These are phyloP conservation scores for Pseudomugil gertrudae DNA, from an alignment of 2,797 vertebrate species.

Conservation along the genomic window DNA sequence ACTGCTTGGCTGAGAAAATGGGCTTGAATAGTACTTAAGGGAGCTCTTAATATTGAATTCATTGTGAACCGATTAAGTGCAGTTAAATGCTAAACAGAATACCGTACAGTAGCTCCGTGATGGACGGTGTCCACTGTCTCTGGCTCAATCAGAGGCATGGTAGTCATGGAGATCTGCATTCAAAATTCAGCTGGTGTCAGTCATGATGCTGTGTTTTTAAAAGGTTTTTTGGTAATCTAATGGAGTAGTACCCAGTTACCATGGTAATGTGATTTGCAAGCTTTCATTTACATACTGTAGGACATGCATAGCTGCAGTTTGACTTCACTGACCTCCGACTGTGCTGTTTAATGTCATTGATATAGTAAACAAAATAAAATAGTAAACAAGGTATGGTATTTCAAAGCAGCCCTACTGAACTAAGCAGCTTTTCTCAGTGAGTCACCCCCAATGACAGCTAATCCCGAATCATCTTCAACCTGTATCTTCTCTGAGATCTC, in stretches of 20 bases:
- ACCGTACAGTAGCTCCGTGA: slow-evolving; percentile 22
- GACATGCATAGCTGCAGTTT: too few species aligned
- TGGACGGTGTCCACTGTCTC: slow-evolving; percentile 4
- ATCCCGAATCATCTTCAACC: too few species aligned
- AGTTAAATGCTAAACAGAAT: slow-evolving; percentile 71
- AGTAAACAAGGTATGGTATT: too few species aligned
- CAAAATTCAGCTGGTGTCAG: background rate
- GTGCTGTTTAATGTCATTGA: too few species aligned
- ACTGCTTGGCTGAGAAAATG: slow-evolving; percentile 76
- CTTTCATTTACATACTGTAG: too few species aligned
- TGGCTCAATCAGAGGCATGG: background rate
- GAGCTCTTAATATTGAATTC: slow-evolving; percentile 76
- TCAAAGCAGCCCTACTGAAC: too few species aligned
- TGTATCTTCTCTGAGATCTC: too few species aligned
- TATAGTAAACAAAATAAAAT: too few species aligned
- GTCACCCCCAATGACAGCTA: too few species aligned
- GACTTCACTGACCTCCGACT: too few species aligned
- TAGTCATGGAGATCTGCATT: background rate
- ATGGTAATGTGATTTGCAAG: background rate
- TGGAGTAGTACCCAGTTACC: background rate
- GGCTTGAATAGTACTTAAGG: slow-evolving; percentile 79
- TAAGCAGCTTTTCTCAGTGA: too few species aligned
- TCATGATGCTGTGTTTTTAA: too few species aligned
- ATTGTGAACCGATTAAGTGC: slow-evolving; percentile 76
- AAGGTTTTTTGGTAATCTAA: background rate